Evolutionary conservation across 2,797 vertebrate species (phyloP), one percentile per base, ranked within the genome.

Genomic region (Falco rusticolus): DNA sequence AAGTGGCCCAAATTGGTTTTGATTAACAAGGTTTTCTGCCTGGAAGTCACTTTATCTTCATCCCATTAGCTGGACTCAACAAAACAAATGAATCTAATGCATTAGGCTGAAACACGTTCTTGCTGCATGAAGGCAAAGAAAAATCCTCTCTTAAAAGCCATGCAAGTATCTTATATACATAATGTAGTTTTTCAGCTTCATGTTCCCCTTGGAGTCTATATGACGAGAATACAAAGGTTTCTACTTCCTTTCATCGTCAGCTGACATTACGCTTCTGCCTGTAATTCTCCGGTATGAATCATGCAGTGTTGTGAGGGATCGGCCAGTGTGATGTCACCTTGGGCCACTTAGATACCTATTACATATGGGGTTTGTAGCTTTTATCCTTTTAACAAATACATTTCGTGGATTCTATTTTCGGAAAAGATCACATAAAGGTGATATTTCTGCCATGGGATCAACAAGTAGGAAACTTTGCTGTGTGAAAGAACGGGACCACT

Each of bases 21-120:
- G 93, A 96, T 96, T 95, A 97, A 96, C 96, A 96, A 95, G 91
- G 89, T 92, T 96, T 94, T 95, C 76, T 84, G 93, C 89, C 93
- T 97, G 94, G 89, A 90, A 94, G 89, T 96, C 87, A 79, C 83
- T 96, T 96, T 89, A 66, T 95, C 94, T 97, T 93, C 92, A 91
- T 87, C 92, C 84, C 82, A 80, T 97, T 95, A 97, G 71, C 94
- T 83, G 71, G 91, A 83, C 78, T 79, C 72, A 76, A 87, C 93
- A 85, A 96, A 96, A 95, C 86, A 96, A 94, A 96, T 96, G 81
- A 85, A 90, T 50, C 41, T 59, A 78, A 66, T 13, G 56, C 84
- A 85, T 97, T 95, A 90, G 90, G 71, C 87, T 95, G 82, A 90
- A 94, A 90, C 60, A 26, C 0, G 2, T 63, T 74, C 53, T 92